Evolutionary conservation across 2,113 vertebrate genomes (phyloP).

Genomic region (Platichthys flesus): DNA sequence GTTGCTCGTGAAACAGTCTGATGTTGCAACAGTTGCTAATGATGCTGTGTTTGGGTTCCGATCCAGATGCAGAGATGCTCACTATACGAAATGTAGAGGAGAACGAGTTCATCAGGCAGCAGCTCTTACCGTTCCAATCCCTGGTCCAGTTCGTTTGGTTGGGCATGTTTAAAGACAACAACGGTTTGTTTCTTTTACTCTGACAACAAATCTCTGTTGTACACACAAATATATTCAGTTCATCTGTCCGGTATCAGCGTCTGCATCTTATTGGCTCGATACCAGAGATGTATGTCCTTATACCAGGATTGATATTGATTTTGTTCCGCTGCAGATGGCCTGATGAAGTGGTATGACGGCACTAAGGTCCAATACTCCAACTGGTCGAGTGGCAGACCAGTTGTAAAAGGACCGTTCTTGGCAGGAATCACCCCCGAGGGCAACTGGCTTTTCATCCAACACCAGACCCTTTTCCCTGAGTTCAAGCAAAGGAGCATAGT

Average conservation of each 20-base stretch:
- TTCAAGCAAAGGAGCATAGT: slow-evolving; percentile 88
- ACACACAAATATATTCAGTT: background rate
- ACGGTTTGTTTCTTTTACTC: slow-evolving; percentile 73
- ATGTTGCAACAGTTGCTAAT: background rate
- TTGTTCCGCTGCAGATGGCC: slow-evolving; percentile 78
- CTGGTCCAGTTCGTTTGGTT: slow-evolving; percentile 90
- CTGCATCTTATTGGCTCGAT: no score
- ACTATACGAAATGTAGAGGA: slow-evolving; percentile 89
- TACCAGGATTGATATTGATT: slow-evolving; percentile 7
- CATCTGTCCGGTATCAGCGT: no score
- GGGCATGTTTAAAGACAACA: slow-evolving; percentile 84
- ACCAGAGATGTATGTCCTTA: background rate
- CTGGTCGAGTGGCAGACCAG: slow-evolving; percentile 88
- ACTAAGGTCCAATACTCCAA: slow-evolving; percentile 90
- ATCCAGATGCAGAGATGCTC: slow-evolving; percentile 81
- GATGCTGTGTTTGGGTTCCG: slow-evolving; percentile 50
- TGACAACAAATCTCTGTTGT: no score
- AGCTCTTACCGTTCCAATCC: slow-evolving; percentile 84
- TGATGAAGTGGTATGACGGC: slow-evolving; percentile 90
- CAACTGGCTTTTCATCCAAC: slow-evolving; percentile 85
- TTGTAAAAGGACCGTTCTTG: slow-evolving; percentile 81
- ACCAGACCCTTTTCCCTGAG: slow-evolving; percentile 53
- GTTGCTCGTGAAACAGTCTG: background rate
- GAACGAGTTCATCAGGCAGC: slow-evolving; percentile 88
- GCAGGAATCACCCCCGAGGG: slow-evolving; percentile 86